Conservation (phyloP, 2,888 invertebrate species). For the Maniola hyperantus region DNA sequence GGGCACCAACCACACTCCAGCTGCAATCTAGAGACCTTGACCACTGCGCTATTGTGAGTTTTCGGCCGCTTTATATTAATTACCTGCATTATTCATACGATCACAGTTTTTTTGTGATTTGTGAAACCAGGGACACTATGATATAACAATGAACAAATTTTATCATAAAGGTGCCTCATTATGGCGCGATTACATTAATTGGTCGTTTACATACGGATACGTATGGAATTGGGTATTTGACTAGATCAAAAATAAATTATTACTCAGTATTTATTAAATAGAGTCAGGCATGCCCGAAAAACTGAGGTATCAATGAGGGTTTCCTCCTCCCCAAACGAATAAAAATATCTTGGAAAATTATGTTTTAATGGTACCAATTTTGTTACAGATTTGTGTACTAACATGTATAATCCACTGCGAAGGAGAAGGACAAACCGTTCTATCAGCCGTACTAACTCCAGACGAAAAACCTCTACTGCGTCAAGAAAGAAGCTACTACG, state of each 20-base stretch:
- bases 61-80: slow-evolving; percentile 35
- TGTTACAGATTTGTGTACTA: slow-evolving; percentile 56
- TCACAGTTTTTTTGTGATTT: not conserved
- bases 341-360: not conserved
- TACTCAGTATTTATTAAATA: too few species aligned
- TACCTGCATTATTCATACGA: slow-evolving; percentile 11
- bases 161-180: not conserved
- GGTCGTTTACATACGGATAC: too few species aligned
- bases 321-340: too few species aligned
- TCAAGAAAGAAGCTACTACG: slow-evolving; percentile 69
- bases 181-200: too few species aligned
- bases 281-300: too few species aligned
- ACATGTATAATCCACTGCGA: slow-evolving; percentile 44
- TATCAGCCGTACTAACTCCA: slow-evolving; percentile 55
- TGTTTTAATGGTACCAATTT: slow-evolving; percentile 22
- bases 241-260: too few species aligned
- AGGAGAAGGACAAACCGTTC: slow-evolving; percentile 56
- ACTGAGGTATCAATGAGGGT: too few species aligned
- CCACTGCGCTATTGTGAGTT: slow-evolving; percentile 36
- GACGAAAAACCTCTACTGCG: slow-evolving; percentile 44
- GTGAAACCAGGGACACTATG: not conserved
- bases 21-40: slow-evolving; percentile 40
- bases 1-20: slow-evolving; percentile 21
- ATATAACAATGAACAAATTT: not conserved
- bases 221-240: too few species aligned